Conservation (phyloP, 2,113 vertebrate species). For the Glareola pratincola region DNA sequence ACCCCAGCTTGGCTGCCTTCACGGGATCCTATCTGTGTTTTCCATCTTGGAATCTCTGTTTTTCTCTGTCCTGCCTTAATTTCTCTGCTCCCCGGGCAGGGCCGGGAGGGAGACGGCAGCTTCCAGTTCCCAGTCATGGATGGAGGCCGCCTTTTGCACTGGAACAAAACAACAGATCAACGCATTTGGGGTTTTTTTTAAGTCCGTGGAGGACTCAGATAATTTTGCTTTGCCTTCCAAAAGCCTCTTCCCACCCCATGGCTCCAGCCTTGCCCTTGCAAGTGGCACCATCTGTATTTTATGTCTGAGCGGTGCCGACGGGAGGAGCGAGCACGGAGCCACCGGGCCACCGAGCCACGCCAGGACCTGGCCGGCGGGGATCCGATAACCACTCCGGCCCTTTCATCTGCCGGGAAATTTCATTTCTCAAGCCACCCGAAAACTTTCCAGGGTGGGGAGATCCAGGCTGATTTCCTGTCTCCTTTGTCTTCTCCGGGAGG, state of each 20-base stretch:
- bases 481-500: not conserved
- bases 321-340: not conserved
- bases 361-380: accelerated
- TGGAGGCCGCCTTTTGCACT: not conserved
- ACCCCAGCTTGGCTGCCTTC: not conserved
- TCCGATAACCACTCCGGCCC: accelerated
- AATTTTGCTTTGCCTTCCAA: not conserved
- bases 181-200: accelerated
- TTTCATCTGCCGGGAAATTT: not conserved
- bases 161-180: not conserved
- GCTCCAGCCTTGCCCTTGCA: not conserved
- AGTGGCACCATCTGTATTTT: not conserved
- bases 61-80: not conserved
- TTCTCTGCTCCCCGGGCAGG: not conserved
- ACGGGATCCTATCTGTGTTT: not conserved
- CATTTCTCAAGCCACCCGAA: not conserved
- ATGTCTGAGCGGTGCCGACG: accelerated
- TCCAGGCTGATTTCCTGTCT: not conserved
- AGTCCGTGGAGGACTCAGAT: not conserved
- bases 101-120: not conserved
- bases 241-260: not conserved
- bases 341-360: not conserved
- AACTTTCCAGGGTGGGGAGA: not conserved
- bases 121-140: not conserved
- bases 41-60: not conserved